Percentiles rank a stretch among this genome's conserved stretches.
Conservation (phyloP, 2,797 vertebrate genomes). For the Eulemur rubriventer region DNA sequence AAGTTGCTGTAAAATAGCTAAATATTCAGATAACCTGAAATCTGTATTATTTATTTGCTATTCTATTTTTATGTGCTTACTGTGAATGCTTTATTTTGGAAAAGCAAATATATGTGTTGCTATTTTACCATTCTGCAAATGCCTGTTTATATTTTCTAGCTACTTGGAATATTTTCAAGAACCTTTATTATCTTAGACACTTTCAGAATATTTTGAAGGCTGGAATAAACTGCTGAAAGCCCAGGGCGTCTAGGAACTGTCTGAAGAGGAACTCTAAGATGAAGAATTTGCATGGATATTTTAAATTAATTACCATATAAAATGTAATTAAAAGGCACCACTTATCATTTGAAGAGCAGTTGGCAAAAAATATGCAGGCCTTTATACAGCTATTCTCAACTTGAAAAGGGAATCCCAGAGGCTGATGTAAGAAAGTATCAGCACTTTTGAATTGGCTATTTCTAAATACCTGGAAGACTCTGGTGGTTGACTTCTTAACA, state of each 20-base stretch:
- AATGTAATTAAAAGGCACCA: conserved; percentile 81
- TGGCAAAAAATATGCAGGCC: conserved; percentile 59
- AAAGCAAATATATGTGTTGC: conserved; percentile 83
- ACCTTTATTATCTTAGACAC: conserved; percentile 81
- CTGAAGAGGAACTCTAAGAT: conserved; percentile 80
- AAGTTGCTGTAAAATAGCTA: conserved; percentile 55
- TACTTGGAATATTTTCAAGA: conserved; percentile 84
- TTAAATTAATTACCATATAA: conserved; percentile 84
- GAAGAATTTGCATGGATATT: conserved; percentile 78
- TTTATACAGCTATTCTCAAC: conserved; percentile 50
- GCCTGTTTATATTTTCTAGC: conserved; percentile 81
- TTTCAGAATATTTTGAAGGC: conserved; percentile 83
- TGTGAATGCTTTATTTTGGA: conserved; percentile 71
- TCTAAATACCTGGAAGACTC: neutral
- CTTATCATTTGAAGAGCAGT: conserved; percentile 80
- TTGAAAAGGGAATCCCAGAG: conserved; percentile 69
- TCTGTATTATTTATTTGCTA: conserved; percentile 72
- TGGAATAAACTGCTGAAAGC: conserved; percentile 79
- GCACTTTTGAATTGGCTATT: conserved; percentile 60
- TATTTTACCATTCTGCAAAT: conserved; percentile 79
- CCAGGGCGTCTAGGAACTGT: conserved; percentile 67
- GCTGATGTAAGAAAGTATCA: conserved; percentile 71
- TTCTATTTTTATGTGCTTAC: conserved; percentile 79
- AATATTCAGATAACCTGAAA: conserved; percentile 76
- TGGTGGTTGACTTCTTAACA: neutral